Evolutionary conservation across 2,888 invertebrate species (phyloP).

Genomic region (Nephrocerus scutellatus): DNA sequence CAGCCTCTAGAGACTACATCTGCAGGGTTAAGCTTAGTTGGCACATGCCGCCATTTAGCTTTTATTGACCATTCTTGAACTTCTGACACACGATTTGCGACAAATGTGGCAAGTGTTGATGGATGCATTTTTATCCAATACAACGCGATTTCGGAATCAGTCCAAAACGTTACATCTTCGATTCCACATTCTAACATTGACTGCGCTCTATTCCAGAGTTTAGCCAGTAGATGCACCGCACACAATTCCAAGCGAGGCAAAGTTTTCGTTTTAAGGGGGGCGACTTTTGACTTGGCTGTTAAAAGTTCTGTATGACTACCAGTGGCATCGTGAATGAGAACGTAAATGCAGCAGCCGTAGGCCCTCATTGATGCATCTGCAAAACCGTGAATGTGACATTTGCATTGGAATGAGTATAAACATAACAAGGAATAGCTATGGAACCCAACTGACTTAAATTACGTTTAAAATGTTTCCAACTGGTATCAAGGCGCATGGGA

Average conservation of each 20-base stretch:
- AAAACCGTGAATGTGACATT: conserved; percentile 8
- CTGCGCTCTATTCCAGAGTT: conserved; percentile 11
- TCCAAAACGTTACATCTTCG: conserved; percentile 8
- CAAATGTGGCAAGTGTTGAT: conserved; percentile 8
- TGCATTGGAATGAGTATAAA: conserved; percentile 8
- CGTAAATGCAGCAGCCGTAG: conserved; percentile 11
- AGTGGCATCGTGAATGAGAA: conserved; percentile 1
- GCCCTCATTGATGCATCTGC: conserved; percentile 7
- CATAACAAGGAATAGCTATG: conserved; percentile 5
- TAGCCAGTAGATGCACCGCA: conserved; percentile 12
- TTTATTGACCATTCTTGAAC: conserved; percentile 13
- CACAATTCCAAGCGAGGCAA: conserved; percentile 10
- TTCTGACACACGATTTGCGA: conserved; percentile 9
- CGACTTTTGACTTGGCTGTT: conserved; percentile 12
- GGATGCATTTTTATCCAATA: conserved; percentile 14
- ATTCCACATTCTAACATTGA: conserved; percentile 10
- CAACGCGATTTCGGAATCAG: conserved; percentile 12
- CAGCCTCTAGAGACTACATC: not conserved
- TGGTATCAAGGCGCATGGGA: conserved; percentile 12
- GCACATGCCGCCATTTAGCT: conserved; percentile 10
- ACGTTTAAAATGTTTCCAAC: conserved; percentile 5
- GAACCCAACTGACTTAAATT: conserved; percentile 8
- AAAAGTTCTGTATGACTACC: conserved; percentile 9
- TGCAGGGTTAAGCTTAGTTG: conserved; percentile 4
- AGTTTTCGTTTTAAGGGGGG: conserved; percentile 12